A percentile compares a stretch with the other conserved stretches of the same genome.
These are phyloP conservation scores for Otus sunia DNA, from an alignment of 2,113 vertebrate genomes.

Conservation along the genomic window DNA sequence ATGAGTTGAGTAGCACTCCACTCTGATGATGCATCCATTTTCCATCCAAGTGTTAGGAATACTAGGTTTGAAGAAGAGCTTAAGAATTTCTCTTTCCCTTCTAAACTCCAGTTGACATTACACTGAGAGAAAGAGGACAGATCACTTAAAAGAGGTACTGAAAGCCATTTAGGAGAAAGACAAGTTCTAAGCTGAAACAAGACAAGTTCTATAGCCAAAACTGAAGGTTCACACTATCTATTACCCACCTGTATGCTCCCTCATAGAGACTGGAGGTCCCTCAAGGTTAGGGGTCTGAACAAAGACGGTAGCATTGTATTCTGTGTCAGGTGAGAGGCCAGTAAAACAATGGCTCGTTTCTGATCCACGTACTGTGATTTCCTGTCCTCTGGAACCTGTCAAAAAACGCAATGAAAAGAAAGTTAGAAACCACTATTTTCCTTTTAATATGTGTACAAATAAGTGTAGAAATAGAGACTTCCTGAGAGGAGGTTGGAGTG, in stretches of 20 bases:
- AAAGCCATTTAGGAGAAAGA: background rate
- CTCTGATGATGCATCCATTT: background rate
- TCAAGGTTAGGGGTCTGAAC: constrained; percentile 96
- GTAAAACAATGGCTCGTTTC: constrained; percentile 92
- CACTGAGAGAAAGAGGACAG: background rate
- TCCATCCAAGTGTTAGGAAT: background rate
- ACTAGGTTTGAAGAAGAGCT: background rate
- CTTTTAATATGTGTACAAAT: background rate
- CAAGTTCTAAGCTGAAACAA: background rate
- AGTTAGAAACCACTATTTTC: background rate
- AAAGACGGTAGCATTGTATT: constrained; percentile 86
- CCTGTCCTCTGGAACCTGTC: constrained; percentile 86
- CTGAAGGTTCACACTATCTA: background rate
- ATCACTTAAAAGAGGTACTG: background rate
- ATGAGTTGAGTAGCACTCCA: background rate
- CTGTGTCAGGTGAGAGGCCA: constrained; percentile 85
- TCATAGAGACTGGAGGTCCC: constrained; percentile 85
- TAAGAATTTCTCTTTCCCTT: background rate
- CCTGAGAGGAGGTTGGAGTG: background rate
- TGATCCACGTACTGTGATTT: constrained; percentile 90
- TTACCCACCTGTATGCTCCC: constrained; percentile 85
- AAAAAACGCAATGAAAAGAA: background rate
- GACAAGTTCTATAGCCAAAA: background rate
- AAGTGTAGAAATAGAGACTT: background rate
- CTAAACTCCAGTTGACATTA: background rate